Evolutionary conservation across 2,113 vertebrate species (phyloP).

Genomic region (Rhadina sibilatrix): DNA sequence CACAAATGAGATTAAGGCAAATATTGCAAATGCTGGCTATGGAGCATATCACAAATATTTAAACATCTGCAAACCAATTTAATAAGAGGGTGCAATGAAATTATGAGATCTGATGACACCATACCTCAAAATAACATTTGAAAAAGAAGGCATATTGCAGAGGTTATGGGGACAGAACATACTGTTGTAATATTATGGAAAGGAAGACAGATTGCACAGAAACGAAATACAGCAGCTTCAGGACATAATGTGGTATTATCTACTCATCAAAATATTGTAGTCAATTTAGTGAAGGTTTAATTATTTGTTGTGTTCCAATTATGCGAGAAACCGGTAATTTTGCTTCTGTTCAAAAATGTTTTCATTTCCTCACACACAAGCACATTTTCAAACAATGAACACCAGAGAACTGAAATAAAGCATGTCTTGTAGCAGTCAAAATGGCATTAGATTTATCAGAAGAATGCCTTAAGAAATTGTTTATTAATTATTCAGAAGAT

Average conservation of each 20-base stretch:
- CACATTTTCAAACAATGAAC: constrained; percentile 16
- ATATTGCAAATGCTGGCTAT: constrained; percentile 45
- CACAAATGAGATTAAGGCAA: constrained; percentile 42
- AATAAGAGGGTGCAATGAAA: constrained; percentile 13
- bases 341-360: constrained; percentile 52
- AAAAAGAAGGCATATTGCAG: constrained; percentile 33
- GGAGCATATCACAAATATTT: constrained; percentile 17
- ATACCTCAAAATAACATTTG: not conserved
- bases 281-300: constrained; percentile 37
- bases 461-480: not conserved
- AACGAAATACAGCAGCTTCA: constrained; percentile 3
- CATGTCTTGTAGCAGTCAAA: constrained; percentile 63
- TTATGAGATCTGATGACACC: constrained; percentile 2
- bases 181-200: not conserved
- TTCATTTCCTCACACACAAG: not conserved
- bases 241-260: not conserved
- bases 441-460: not conserved
- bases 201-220: constrained; percentile 50
- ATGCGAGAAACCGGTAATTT: constrained; percentile 3
- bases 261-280: constrained; percentile 35
- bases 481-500: not conserved
- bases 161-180: not conserved
- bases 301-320: not conserved
- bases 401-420: constrained; percentile 55
- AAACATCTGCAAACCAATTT: constrained; percentile 30